Evolutionary conservation across 2,113 vertebrate species (phyloP).

Genomic region (Andinoacara biseriatus): DNA sequence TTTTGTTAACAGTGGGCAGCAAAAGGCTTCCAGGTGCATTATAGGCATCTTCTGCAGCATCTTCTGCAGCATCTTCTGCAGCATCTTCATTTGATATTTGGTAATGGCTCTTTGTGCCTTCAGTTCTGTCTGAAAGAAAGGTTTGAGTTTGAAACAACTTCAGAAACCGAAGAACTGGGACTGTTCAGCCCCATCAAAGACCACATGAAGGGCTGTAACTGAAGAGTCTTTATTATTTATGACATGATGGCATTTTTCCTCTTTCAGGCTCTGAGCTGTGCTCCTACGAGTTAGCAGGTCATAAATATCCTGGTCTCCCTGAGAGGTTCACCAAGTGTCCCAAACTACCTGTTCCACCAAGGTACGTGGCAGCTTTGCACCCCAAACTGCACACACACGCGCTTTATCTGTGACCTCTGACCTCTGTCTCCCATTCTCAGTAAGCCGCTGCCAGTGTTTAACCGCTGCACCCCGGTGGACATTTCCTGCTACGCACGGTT

Average conservation of each 20-base stretch:
- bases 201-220: background rate
- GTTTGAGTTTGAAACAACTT: too few species aligned
- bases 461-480: constrained; percentile 97
- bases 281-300: constrained; percentile 87
- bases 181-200: background rate
- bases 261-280: constrained; percentile 90
- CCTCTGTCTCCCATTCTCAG: constrained; percentile 54
- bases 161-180: too few species aligned
- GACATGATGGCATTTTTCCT: background rate
- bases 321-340: constrained; percentile 88
- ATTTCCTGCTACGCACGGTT: constrained; percentile 97
- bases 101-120: too few species aligned
- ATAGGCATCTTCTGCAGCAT: too few species aligned
- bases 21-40: too few species aligned
- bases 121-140: too few species aligned
- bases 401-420: background rate
- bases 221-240: background rate
- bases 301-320: constrained; percentile 85
- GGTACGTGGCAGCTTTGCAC: constrained; percentile 78
- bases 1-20: too few species aligned
- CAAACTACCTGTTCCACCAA: constrained; percentile 93
- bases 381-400: background rate
- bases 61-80: too few species aligned
- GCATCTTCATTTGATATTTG: too few species aligned
- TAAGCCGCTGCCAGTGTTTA: constrained; percentile 94